Percentiles rank a stretch among this genome's conserved stretches.
Evolutionary conservation across 2,888 invertebrate species (phyloP).

Genomic region (Lottia gigantea): DNA sequence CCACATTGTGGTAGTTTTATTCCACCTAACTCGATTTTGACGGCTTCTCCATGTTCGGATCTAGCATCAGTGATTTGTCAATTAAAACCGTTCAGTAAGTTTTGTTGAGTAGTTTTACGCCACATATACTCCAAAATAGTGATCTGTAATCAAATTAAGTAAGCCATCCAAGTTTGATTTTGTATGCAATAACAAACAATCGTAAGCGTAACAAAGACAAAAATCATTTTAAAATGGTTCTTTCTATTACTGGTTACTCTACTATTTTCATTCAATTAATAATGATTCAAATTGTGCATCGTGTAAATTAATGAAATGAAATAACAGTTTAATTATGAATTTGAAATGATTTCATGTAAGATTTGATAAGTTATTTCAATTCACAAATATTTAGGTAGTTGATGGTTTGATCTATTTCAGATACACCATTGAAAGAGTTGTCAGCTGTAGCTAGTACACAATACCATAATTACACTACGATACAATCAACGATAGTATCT

Average conservation of each 20-base stretch:
- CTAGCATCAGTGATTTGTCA: slow-evolving; percentile 16
- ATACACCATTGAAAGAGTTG: slow-evolving; percentile 10
- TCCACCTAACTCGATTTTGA: background rate
- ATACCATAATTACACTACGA: slow-evolving; percentile 3
- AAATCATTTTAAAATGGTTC: too few relatives aligned
- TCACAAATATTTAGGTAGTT: too few relatives aligned
- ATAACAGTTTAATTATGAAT: too few relatives aligned
- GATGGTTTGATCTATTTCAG: background rate
- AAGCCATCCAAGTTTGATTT: background rate
- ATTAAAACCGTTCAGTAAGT: slow-evolving; percentile 11
- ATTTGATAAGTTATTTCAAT: too few relatives aligned
- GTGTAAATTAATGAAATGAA: too few relatives aligned
- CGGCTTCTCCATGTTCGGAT: background rate
- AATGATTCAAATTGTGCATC: background rate
- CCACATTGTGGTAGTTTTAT: slow-evolving; percentile 14
- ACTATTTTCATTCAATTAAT: too few relatives aligned
- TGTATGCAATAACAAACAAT: too few relatives aligned
- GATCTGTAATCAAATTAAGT: background rate
- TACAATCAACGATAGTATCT: background rate
- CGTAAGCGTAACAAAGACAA: too few relatives aligned
- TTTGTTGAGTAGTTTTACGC: background rate
- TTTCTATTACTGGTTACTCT: too few relatives aligned
- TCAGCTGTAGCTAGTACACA: background rate
- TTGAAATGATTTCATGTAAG: too few relatives aligned
- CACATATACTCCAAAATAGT: too few relatives aligned